Evolutionary conservation across 2,797 vertebrate genomes (phyloP), one percentile per base, ranked within the genome.

Genomic region (Rhynchonycteris naso): DNA sequence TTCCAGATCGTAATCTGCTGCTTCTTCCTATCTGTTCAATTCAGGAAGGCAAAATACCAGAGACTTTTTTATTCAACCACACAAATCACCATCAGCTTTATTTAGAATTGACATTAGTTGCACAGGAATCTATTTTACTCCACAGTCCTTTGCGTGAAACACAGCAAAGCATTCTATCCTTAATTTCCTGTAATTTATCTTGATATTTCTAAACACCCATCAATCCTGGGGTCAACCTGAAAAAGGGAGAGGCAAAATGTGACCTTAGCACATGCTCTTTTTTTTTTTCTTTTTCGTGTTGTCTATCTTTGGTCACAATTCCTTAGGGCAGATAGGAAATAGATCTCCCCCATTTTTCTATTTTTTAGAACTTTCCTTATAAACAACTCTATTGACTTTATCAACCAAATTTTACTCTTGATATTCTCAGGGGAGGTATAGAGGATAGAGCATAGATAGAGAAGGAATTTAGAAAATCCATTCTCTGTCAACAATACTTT

Each of bases 381-480:
- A 4, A 4, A 15, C 18, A 43, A 50, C 18, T 71, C 9, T 71
- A 9, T 61, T 61, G 10, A 58, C 22, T 54, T 54, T 35, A 61
- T 71, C 12, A 75, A 18, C 1, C 19, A 88, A 21, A 15, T n/a
- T 89, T 59, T 80, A 33, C 7, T 90, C 35, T 82, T 52, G 30
- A 78, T 88, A 52, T 54, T 52, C 58, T 13, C 72, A 4, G 56
- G 24, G 52, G n/a, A 76, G 7, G 10, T 47, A 72, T 59, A 2
- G 21, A 38, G 0, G 58, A 59, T 2, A 15, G 56, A 18, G 11
- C 1, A 71, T 38, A 75, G 10, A n/a, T 65, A 24, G 35, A 75
- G n/a, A 68, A 90, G 35, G n/a, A 81, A 71, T 63, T 76, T 63
- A 84, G 85, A 95, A 96, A 88, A 90, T 63, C 4, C 11, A 88